These are phyloP conservation scores for Trachymyrmex cornetzi DNA, from an alignment of 1,140 invertebrate species.

Conservation along the genomic window DNA sequence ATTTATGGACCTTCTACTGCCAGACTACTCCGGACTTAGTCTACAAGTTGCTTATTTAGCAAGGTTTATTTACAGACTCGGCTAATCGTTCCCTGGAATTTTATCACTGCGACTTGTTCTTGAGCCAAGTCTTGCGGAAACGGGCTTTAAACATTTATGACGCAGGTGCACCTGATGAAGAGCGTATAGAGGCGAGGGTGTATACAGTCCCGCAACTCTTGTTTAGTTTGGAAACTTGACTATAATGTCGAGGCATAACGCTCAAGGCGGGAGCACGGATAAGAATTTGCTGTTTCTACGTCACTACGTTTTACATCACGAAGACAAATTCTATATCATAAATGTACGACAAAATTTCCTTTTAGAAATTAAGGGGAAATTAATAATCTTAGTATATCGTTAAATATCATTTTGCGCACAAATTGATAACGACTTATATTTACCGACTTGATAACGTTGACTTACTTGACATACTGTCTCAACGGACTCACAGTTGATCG, in stretches of 20 bases:
- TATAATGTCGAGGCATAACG: slow-evolving; percentile 27
- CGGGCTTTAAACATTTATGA: slow-evolving; percentile 55
- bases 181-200: slow-evolving; percentile 12
- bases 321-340: not conserved
- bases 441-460: slow-evolving; percentile 14
- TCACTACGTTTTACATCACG: slow-evolving; percentile 1
- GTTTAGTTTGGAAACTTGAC: slow-evolving; percentile 48
- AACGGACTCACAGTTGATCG: slow-evolving; percentile 12
- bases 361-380: not conserved
- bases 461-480: not conserved
- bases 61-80: slow-evolving; percentile 31
- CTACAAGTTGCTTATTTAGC: slow-evolving; percentile 41
- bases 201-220: slow-evolving; percentile 36
- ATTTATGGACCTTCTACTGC: slow-evolving; percentile 33
- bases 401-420: not conserved
- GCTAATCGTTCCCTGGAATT: slow-evolving; percentile 58
- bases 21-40: slow-evolving; percentile 34
- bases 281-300: slow-evolving; percentile 3
- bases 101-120: slow-evolving; percentile 51
- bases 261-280: not conserved
- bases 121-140: slow-evolving; percentile 54
- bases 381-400: not conserved
- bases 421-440: not conserved
- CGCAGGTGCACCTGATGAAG: slow-evolving; percentile 44
- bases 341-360: not conserved